Conservation (phyloP, 2,797 vertebrate species). For the Pseudotriccus pelzelni region DNA sequence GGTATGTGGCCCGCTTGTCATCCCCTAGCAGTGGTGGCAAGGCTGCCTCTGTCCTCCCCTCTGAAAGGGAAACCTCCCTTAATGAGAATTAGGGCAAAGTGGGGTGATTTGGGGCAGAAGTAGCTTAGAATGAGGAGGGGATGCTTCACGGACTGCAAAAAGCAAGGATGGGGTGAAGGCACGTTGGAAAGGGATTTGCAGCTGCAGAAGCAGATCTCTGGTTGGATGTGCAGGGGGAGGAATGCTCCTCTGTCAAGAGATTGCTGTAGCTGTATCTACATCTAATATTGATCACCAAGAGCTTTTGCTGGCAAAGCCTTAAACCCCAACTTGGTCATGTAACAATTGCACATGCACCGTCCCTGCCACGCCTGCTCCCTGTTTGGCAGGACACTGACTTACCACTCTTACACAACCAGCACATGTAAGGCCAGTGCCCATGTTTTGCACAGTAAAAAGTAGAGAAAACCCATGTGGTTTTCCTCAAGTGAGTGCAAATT, state of each 20-base stretch:
- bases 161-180: neutral
- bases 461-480: neutral
- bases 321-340: neutral
- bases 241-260: neutral
- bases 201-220: neutral
- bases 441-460: neutral
- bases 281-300: neutral
- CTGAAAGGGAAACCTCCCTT: neutral
- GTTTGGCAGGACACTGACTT: neutral
- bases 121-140: neutral
- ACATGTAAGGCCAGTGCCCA: accelerated
- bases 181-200: neutral
- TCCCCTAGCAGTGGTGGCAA: neutral
- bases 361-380: neutral
- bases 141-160: neutral
- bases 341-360: accelerated
- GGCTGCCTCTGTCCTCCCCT: neutral
- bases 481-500: neutral
- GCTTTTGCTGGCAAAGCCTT: neutral
- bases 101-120: neutral
- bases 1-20: slow-evolving; percentile 64
- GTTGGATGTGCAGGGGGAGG: neutral
- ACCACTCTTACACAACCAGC: neutral
- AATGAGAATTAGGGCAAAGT: neutral
- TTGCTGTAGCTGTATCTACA: neutral